Percentiles rank a stretch among this genome's conserved stretches.
phyloP scores from a whole-genome alignment of 1,140 invertebrate species.

The Amphibalanus amphitrite region DNA sequence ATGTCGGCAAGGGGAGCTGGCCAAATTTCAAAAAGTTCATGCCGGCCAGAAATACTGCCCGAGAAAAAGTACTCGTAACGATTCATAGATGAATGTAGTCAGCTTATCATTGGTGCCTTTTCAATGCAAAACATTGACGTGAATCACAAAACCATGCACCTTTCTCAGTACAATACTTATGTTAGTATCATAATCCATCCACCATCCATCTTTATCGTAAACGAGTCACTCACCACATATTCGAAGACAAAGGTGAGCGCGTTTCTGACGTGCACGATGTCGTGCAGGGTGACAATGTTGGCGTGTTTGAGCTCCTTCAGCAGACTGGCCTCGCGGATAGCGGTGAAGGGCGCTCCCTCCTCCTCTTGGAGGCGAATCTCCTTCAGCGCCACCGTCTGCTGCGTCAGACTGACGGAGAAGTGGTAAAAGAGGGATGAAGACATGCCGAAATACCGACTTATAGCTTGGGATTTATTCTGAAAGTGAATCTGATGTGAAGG shows the following conservation, averaged over 20 bases:
- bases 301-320: conserved; percentile 92
- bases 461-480: no score
- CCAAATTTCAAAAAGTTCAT: no score
- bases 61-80: no score
- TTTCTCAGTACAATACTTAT: not conserved
- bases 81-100: no score
- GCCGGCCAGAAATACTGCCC: no score
- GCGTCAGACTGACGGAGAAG: conserved; percentile 81
- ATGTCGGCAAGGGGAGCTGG: no score
- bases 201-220: conserved; percentile 6
- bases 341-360: conserved; percentile 94
- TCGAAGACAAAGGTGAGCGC: conserved; percentile 97
- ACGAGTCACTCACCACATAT: conserved; percentile 65
- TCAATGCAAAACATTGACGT: conserved; percentile 5
- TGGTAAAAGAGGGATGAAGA: no score
- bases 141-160: not conserved
- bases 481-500: no score
- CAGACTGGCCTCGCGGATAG: conserved; percentile 88
- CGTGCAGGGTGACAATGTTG: conserved; percentile 94
- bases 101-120: no score
- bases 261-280: conserved; percentile 91
- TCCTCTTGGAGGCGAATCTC: conserved; percentile 95
- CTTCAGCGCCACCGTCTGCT: conserved; percentile 92
- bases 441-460: no score
- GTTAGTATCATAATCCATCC: not conserved